Conservation (phyloP, 1,140 invertebrate species). For the Cydia fagiglandana region DNA sequence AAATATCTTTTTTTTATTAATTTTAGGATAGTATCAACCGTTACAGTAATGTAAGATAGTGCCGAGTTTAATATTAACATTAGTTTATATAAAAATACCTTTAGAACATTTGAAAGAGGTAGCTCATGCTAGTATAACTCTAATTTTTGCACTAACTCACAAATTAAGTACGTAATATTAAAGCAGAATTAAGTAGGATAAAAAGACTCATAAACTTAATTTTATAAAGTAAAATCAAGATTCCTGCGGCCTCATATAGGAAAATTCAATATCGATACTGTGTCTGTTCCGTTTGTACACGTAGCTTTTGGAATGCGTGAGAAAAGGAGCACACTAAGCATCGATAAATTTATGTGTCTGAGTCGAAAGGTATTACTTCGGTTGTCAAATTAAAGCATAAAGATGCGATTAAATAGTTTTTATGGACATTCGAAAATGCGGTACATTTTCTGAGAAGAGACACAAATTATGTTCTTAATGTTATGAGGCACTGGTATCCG, state of each 20-base stretch:
- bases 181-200: conserved; percentile 24
- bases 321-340: no score
- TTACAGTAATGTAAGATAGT: conserved; percentile 49
- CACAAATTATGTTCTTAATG: no score
- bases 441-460: no score
- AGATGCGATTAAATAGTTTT: no score
- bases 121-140: conserved; percentile 55
- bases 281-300: no score
- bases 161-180: conserved; percentile 31
- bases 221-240: conserved; percentile 7
- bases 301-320: no score
- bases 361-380: no score
- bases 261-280: background rate
- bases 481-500: background rate
- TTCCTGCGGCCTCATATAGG: background rate
- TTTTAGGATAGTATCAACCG: conserved; percentile 54
- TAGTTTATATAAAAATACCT: conserved; percentile 70
- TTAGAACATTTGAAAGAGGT: conserved; percentile 70
- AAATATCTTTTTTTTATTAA: conserved; percentile 50
- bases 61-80: conserved; percentile 48
- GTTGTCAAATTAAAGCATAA: no score
- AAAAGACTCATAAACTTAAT: conserved; percentile 30
- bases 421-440: no score
- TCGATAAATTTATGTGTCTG: no score
- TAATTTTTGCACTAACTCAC: conserved; percentile 27